phyloP scores from a whole-genome alignment of 2,888 invertebrate species.

The Coecobrya sp. region DNA sequence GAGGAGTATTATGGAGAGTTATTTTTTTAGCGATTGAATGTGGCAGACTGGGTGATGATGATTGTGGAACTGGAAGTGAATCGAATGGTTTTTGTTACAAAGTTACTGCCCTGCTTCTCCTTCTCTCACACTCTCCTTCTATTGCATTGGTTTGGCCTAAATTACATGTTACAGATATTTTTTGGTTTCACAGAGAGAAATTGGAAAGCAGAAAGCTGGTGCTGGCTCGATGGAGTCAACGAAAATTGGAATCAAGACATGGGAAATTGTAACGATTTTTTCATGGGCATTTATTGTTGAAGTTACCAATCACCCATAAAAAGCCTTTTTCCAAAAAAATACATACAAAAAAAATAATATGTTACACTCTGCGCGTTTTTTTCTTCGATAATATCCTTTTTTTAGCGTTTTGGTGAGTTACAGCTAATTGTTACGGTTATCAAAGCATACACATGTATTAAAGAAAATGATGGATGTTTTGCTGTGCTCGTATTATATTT shows the following conservation, averaged over 20 bases:
- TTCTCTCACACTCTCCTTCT: not conserved
- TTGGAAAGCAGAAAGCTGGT: not conserved
- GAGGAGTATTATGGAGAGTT: not conserved
- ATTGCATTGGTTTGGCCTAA: conserved; percentile 3
- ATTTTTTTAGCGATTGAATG: not conserved
- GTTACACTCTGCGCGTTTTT: no score
- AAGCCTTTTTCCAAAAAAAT: not conserved
- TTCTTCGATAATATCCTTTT: no score
- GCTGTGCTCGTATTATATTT: not conserved
- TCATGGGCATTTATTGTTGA: not conserved
- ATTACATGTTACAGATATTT: conserved; percentile 43
- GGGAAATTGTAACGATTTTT: conserved; percentile 13
- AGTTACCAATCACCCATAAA: not conserved
- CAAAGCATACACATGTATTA: not conserved
- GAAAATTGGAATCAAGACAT: conserved; percentile 9
- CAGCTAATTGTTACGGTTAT: not conserved
- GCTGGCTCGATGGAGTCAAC: not conserved
- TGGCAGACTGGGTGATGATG: not conserved
- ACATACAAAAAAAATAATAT: not conserved
- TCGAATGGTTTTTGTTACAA: not conserved
- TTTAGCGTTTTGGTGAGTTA: no score
- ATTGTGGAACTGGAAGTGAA: not conserved
- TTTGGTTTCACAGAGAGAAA: conserved; percentile 26
- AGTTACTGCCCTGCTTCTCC: not conserved
- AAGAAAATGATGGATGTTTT: not conserved